Evolutionary conservation across 1,140 invertebrate genomes (phyloP).

Genomic region (Euwallacea similis): DNA sequence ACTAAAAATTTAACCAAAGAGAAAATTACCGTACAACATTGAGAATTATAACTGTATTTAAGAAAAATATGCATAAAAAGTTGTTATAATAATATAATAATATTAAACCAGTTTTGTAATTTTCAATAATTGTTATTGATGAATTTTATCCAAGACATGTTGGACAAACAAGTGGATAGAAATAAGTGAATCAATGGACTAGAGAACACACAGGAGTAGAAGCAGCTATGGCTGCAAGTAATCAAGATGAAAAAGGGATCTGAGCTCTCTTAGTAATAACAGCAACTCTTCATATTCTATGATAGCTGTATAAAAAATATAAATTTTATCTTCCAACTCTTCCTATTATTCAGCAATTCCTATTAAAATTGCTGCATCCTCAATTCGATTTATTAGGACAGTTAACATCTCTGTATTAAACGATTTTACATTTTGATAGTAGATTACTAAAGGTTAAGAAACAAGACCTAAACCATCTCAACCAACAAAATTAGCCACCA

Average conservation of each 20-base stretch:
- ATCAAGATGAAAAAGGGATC: conserved; percentile 70
- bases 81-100: conserved; percentile 63
- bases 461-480: conserved; percentile 69
- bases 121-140: conserved; percentile 52
- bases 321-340: too few species aligned
- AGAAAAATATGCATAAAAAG: conserved; percentile 68
- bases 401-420: conserved; percentile 66
- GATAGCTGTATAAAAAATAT: conserved; percentile 56
- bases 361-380: conserved; percentile 62
- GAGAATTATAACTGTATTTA: conserved; percentile 73
- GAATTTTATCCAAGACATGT: conserved; percentile 64
- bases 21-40: too few species aligned
- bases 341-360: conserved; percentile 58
- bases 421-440: conserved; percentile 63
- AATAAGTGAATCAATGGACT: conserved; percentile 75
- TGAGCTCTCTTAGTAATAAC: conserved; percentile 72
- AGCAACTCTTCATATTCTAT: conserved; percentile 56
- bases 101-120: conserved; percentile 53
- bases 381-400: conserved; percentile 64
- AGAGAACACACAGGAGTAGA: conserved; percentile 71
- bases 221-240: conserved; percentile 70
- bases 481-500: conserved; percentile 68
- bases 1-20: conserved; percentile 70
- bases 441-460: conserved; percentile 69
- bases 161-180: conserved; percentile 71